These are phyloP conservation scores for Rousettus madagascariensis DNA, from an alignment of 2,797 vertebrate species.

Conservation along the genomic window DNA sequence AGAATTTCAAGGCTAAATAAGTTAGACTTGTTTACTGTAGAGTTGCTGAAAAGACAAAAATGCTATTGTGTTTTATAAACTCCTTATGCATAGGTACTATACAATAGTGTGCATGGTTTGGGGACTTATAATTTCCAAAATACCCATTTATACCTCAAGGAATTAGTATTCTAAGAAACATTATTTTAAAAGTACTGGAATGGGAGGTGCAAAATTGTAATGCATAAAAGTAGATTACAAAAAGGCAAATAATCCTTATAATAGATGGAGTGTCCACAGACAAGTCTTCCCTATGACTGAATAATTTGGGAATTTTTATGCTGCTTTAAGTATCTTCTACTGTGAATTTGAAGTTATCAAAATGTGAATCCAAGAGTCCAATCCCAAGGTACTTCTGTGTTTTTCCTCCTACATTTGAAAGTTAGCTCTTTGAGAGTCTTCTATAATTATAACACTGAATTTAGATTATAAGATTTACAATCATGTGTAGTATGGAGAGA, in stretches of 20 bases:
- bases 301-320: neutral
- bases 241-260: neutral
- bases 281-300: neutral
- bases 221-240: neutral
- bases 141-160: neutral
- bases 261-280: neutral
- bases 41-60: neutral
- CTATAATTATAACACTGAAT: neutral
- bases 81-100: neutral
- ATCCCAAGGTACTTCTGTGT: neutral
- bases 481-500: neutral
- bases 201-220: neutral
- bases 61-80: neutral
- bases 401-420: neutral
- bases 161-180: neutral
- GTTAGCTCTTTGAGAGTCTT: neutral
- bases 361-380: neutral
- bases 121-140: conserved; percentile 6
- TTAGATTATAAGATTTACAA: conserved; percentile 9
- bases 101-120: neutral
- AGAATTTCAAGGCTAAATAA: neutral
- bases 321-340: neutral
- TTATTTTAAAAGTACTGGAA: conserved; percentile 1
- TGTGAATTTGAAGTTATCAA: neutral
- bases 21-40: neutral